Conservation (phyloP, 2,113 vertebrate genomes). For the Misgurnus mizolepis region DNA sequence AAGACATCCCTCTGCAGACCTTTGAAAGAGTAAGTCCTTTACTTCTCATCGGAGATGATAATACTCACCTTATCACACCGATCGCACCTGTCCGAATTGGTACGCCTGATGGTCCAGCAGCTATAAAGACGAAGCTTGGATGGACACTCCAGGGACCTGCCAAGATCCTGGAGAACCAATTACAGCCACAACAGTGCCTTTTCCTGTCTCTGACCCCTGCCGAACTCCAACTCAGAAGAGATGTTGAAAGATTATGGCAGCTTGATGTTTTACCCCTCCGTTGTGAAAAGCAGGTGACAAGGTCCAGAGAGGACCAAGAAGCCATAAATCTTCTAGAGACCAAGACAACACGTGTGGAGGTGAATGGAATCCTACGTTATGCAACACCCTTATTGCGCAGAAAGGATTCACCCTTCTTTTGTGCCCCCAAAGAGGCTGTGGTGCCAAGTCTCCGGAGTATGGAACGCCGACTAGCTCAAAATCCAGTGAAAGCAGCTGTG, state of each 20-base stretch:
- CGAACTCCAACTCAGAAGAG: not conserved
- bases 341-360: not conserved
- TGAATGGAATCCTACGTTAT: constrained; percentile 3
- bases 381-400: constrained; percentile 29
- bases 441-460: not conserved
- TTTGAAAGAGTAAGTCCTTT: not conserved
- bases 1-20: not conserved
- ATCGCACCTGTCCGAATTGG: not conserved
- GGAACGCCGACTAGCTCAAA: not conserved
- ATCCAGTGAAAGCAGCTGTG: not conserved
- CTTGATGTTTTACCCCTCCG: not conserved
- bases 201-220: not conserved
- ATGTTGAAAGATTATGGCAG: not conserved
- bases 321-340: not conserved
- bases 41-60: not conserved
- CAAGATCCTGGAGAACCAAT: not conserved
- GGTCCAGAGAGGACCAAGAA: not conserved
- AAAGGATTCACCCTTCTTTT: not conserved
- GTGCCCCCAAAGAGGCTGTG: not conserved
- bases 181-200: not conserved
- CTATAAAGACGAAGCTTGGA: not conserved
- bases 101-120: not conserved
- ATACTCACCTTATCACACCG: not conserved
- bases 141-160: not conserved
- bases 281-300: not conserved